These are phyloP conservation scores for Apostichopus japonicus DNA, from an alignment of 35 echinoderm and acorn worm genomes.

Conservation along the genomic window DNA sequence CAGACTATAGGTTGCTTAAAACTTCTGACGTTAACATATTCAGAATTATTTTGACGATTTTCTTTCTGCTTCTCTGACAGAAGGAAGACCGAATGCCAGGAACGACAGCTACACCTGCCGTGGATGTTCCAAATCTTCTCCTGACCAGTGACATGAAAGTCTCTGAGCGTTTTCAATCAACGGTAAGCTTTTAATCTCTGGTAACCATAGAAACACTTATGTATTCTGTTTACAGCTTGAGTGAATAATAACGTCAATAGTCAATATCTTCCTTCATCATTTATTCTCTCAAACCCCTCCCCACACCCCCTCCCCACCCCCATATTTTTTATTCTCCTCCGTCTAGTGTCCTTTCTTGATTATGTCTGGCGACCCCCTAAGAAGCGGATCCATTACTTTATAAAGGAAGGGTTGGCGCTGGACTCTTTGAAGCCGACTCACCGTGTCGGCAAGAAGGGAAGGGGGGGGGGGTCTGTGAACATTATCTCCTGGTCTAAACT, in stretches of 20 bases:
- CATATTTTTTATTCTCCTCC: no score
- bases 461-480: no score
- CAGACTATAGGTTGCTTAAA: no score
- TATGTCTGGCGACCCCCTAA: no score
- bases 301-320: no score
- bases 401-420: neutral
- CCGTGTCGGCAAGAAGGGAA: no score
- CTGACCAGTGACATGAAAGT: neutral
- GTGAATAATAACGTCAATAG: neutral
- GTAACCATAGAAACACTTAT: neutral
- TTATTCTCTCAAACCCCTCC: no score
- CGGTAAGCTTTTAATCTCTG: neutral
- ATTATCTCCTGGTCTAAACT: no score
- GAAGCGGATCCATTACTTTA: neutral
- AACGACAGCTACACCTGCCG: neutral
- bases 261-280: no score
- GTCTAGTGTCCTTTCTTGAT: no score
- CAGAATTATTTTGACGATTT: no score
- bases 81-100: neutral
- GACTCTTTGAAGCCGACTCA: neutral
- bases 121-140: slow-evolving; percentile 10
- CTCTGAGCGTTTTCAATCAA: neutral
- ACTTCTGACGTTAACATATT: no score
- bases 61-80: neutral
- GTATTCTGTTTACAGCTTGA: neutral